Evolutionary conservation across 53 echinoderm and acorn worm species (phyloP), one percentile per base, ranked within the genome.

Genomic region (Crossaster papposus): DNA sequence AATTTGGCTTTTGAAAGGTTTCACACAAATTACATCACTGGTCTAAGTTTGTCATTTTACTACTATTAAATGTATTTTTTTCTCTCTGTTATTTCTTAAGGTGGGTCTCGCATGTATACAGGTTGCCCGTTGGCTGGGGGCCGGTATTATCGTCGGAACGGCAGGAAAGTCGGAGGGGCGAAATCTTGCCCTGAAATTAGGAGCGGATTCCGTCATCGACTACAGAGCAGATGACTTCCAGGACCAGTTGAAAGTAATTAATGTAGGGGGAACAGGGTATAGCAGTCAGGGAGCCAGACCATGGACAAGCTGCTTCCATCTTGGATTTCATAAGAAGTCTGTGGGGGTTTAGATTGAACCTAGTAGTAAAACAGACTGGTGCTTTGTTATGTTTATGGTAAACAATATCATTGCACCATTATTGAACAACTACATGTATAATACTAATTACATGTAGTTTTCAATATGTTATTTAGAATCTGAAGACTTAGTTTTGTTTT

Each of bases 61-160:
- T 14, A 23, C 15, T 62, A 62, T 18, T 23, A 17, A 62, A 11
- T 4, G 17, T 62, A 30, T 35, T 29, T 15, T 71, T 87, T 76
- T 71, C 30, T 85, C 50, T n/a, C n/a, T n/a, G n/a, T 35, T 31
- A 18, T 58, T 26, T 58, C 58, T 18, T 4, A 51, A 96, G 96
- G 92, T 96, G 36, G 96, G 96, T 12, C 52, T 96, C 4, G 94
- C 96, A 35, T 92, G 83, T 28, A 24, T 94, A 33, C 92, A 94
- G 51, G 52, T 92, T 30, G 94, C 91, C 4, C 72, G 89, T 37
- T 92, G 83, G 54, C 85, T 94, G 30, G 96, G 96, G 24, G 92
- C 92, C 14, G 54, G 91, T 53, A 52, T 14, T 20, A 77, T 96
- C 22, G 86, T 91, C 24, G 94, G 94, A 1, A 94, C 96, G 33